phyloP scores from a whole-genome alignment of 2,888 invertebrate genomes.

The Drosophila formosana region DNA sequence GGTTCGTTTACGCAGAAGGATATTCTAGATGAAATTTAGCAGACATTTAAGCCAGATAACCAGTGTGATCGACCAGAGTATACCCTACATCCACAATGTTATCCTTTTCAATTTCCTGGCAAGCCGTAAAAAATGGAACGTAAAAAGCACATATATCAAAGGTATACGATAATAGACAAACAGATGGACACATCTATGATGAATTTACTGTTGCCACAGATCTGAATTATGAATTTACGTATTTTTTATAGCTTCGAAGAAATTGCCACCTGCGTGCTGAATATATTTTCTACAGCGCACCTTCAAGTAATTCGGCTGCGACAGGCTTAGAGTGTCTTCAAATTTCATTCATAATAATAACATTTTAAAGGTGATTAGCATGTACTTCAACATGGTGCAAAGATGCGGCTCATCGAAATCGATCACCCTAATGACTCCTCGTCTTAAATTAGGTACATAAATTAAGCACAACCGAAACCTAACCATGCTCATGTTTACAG shows the following conservation, averaged over 20 bases:
- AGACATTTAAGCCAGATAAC: not conserved
- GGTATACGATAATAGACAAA: not conserved
- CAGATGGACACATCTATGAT: not conserved
- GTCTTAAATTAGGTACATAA: conserved; percentile 54
- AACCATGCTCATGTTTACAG: conserved; percentile 11
- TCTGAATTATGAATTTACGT: not conserved
- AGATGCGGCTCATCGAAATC: conserved; percentile 35
- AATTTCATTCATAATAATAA: not conserved
- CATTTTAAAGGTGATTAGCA: conserved; percentile 11
- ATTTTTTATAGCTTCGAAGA: not conserved
- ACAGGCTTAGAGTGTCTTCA: not conserved
- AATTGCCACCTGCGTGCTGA: not conserved
- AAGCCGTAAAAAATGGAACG: not conserved
- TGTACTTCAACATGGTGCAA: conserved; percentile 2
- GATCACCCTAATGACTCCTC: conserved; percentile 50
- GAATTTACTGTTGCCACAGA: not conserved
- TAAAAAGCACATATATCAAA: not conserved
- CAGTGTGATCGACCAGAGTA: conserved; percentile 1
- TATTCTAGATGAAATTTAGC: conserved; percentile 12
- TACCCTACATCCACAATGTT: not conserved
- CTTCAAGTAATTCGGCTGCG: not conserved
- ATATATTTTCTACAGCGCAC: not conserved
- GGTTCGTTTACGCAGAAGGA: conserved; percentile 9
- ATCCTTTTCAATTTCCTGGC: not conserved
- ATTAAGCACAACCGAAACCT: conserved; percentile 23